Conservation (phyloP, 2,888 invertebrate genomes). For the Drosophila kokeensis region DNA sequence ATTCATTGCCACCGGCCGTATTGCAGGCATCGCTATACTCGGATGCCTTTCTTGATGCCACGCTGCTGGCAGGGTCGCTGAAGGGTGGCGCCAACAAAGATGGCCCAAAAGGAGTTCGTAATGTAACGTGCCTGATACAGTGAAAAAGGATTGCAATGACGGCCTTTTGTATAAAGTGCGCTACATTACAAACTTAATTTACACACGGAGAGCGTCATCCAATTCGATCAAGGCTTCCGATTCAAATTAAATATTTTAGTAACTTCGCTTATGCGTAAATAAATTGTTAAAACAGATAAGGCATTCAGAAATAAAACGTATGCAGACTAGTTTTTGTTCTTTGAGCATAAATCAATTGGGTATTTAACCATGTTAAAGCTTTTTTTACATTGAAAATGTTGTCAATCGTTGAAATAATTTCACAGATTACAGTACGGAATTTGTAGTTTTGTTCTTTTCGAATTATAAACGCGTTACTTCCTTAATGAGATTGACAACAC, state of each 20-base stretch:
- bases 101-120: conserved; percentile 21
- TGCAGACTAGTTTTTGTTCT: background rate
- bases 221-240: conserved; percentile 52
- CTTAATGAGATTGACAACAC: conserved; percentile 18
- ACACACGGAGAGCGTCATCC: background rate
- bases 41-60: conserved; percentile 69
- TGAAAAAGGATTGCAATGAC: background rate
- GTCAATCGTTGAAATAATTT: conserved; percentile 31
- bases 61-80: conserved; percentile 55
- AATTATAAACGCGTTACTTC: background rate
- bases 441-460: conserved; percentile 11
- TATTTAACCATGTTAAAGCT: background rate
- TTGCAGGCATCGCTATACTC: conserved; percentile 54
- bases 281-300: background rate
- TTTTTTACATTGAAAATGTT: conserved; percentile 14
- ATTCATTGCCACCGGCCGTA: conserved; percentile 35
- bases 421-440: conserved; percentile 29
- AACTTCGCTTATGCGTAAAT: background rate
- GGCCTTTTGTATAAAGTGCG: conserved; percentile 40
- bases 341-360: background rate
- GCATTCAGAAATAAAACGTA: background rate
- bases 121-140: conserved; percentile 53
- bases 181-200: conserved; percentile 43
- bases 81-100: background rate
- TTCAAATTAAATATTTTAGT: conserved; percentile 31